Evolutionary conservation across 2,888 invertebrate species (phyloP), one percentile per base, ranked within the genome.

Genomic region (Ernsta delagoae): DNA sequence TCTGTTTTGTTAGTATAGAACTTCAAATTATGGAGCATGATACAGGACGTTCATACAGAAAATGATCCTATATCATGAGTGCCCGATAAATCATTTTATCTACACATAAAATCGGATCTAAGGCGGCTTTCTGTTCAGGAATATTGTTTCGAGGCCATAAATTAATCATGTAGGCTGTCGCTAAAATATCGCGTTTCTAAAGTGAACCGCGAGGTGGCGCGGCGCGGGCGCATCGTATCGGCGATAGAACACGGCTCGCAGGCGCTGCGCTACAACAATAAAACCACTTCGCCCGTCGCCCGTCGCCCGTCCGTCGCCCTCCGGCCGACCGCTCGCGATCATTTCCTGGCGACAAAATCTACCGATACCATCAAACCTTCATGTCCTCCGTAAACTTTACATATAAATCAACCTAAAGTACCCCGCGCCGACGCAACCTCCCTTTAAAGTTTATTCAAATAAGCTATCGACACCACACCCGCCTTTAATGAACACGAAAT

Each of bases 131-230:
- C 75, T 77, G 85, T 82, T 81, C 84, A 83, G 78, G 84, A 87
- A 88, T 88, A 88, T 86, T 82, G 85, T 90, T 88, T 84, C 83
- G 76, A 82, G 77, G 83, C 90, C 82, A 92, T 92, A 92, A 92
- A 92, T 92, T 91, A 92, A 92, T 92, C 92, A 92, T 92, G 92
- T 92, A 88, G 82, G 86, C 91, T 89, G 91, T 92, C 92, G 90
- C 90, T 91, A 88, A 92, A 91, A 89, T 92, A 90, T 90, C 83
- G 89, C 86, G 84, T 87, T 91, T 83, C 84, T 83, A 80, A 80
- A 81, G 83, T 86, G 88, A 75, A 76, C 70, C 65, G 16, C 66
- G 83, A n/a, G n/a, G n/a, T n/a, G n/a, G n/a, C n/a, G n/a, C n/a
- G n/a, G n/a, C n/a, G n/a, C n/a, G 36, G 36, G 36, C 36, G 36